phyloP scores from a whole-genome alignment of 64 coral and sea anemone species.

The Pocillopora verrucosa region DNA sequence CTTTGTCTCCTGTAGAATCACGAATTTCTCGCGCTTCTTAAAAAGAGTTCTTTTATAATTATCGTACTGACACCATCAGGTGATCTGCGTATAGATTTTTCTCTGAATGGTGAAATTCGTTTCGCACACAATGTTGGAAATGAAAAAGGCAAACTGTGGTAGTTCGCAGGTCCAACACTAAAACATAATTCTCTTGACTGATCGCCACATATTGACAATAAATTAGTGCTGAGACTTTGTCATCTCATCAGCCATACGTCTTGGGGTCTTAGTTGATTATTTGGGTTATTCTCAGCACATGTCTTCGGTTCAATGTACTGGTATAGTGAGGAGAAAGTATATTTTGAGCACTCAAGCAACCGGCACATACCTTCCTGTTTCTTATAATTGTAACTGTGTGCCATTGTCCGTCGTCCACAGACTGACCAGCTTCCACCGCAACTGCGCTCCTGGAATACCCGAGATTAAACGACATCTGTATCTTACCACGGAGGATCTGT shows the following conservation, averaged over 20 bases:
- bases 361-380: conserved; percentile 64
- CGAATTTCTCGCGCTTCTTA: no score
- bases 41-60: background rate
- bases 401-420: conserved; percentile 84
- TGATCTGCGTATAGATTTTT: no score
- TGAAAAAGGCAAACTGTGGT: no score
- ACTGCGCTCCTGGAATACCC: conserved; percentile 53
- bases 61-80: background rate
- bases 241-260: background rate
- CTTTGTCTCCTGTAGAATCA: no score
- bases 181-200: no score
- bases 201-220: background rate
- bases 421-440: conserved; percentile 40
- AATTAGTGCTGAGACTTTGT: background rate
- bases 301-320: background rate
- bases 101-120: no score
- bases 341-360: background rate
- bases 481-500: conserved; percentile 62
- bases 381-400: conserved; percentile 75
- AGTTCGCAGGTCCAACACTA: no score
- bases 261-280: background rate
- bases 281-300: background rate
- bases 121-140: no score
- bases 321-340: background rate
- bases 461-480: conserved; percentile 86